Conservation (phyloP, 2,113 vertebrate species). For the Dendropsophus ebraccatus region DNA sequence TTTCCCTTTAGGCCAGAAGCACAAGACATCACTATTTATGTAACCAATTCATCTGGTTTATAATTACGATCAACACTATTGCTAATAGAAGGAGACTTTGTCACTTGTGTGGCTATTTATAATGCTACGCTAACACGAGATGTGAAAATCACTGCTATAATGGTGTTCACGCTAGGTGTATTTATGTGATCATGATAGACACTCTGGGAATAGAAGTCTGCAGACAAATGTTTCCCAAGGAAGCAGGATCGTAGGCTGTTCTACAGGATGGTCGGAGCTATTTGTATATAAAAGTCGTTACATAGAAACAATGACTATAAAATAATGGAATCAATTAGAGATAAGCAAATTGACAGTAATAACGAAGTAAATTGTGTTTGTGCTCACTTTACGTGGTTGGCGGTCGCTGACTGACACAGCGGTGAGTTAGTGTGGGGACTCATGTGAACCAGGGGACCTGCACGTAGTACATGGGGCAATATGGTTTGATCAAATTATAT, state of each 20-base stretch:
- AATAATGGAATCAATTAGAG: no score
- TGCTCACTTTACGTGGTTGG: no score
- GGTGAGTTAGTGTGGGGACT: no score
- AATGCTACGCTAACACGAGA: conserved; percentile 35
- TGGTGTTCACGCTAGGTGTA: conserved; percentile 51
- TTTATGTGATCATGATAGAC: conserved; percentile 54
- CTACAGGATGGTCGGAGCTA: background rate
- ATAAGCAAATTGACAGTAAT: no score
- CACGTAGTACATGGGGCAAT: no score
- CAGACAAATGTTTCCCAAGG: conserved; percentile 61
- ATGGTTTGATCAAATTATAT: no score
- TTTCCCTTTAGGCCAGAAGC: background rate
- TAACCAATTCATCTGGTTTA: background rate
- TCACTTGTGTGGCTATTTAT: conserved; percentile 48
- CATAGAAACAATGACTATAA: no score
- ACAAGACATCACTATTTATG: background rate
- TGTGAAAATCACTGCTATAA: conserved; percentile 52
- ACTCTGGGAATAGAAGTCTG: conserved; percentile 67
- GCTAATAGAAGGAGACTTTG: conserved; percentile 30
- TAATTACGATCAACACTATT: conserved; percentile 30
- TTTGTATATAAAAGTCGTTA: background rate
- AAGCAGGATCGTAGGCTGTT: conserved; percentile 60
- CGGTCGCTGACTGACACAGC: no score
- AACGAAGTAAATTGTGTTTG: no score
- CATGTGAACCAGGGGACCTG: no score